These are phyloP conservation scores for Clytia hemisphaerica DNA, from an alignment of 30 jellyfish, hydroid and myxozoan genomes.

Conservation along the genomic window DNA sequence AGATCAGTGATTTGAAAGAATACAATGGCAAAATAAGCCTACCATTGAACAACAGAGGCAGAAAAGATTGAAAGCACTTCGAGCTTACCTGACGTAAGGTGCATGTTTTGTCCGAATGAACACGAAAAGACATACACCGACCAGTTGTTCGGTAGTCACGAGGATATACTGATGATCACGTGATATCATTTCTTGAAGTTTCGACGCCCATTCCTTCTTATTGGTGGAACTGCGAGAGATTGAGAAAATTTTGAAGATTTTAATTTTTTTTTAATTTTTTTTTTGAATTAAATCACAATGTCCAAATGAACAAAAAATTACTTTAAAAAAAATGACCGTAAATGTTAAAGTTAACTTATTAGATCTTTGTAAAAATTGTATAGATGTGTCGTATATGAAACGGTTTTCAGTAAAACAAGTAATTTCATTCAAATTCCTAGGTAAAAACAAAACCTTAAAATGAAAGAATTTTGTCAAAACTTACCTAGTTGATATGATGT, in stretches of 20 bases:
- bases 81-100: slow-evolving; percentile 78
- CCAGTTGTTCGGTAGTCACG: slow-evolving; percentile 87
- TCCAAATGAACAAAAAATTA: neutral
- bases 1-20: no score
- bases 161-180: slow-evolving; percentile 91
- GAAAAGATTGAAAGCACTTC: neutral
- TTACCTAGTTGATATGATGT: slow-evolving; percentile 92
- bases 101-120: slow-evolving; percentile 81
- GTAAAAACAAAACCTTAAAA: slow-evolving; percentile 1
- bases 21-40: neutral
- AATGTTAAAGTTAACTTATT: no score
- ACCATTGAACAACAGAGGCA: no score
- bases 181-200: slow-evolving; percentile 76
- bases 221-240: slow-evolving; percentile 70
- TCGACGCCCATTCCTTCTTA: slow-evolving; percentile 95
- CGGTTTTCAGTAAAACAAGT: neutral
- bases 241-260: no score
- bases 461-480: neutral
- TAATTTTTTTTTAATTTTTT: no score
- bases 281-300: neutral
- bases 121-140: slow-evolving; percentile 96
- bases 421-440: neutral
- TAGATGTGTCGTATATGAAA: no score
- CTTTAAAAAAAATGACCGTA: no score
- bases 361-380: no score